Conservation (phyloP, 2,113 vertebrate species). For the Zootoca vivipara region DNA sequence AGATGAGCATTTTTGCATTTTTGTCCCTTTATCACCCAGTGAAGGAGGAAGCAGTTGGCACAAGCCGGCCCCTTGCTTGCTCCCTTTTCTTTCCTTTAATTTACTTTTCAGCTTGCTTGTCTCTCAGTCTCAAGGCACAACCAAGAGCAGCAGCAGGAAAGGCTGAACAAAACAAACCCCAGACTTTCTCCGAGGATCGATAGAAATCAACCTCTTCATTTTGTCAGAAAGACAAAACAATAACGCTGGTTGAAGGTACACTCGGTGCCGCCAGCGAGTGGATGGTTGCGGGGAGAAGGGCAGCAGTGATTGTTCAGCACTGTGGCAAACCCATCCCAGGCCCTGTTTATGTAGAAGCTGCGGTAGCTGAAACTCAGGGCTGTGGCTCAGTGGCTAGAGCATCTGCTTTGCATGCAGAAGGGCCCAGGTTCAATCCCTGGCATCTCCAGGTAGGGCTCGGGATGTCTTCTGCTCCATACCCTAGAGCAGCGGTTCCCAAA, state of each 20-base stretch:
- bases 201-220: slow-evolving; percentile 57
- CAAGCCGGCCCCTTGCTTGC: slow-evolving; percentile 11
- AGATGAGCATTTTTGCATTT: background rate
- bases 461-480: no score
- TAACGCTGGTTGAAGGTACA: slow-evolving; percentile 46
- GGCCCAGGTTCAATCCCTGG: no score
- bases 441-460: no score
- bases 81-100: slow-evolving; percentile 39
- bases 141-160: slow-evolving; percentile 32
- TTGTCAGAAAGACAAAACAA: slow-evolving; percentile 35
- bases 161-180: slow-evolving; percentile 26
- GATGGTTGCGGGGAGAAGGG: slow-evolving; percentile 14
- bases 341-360: background rate
- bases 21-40: slow-evolving; percentile 2
- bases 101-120: slow-evolving; percentile 36
- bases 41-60: background rate
- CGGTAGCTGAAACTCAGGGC: no score
- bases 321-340: accelerated
- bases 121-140: slow-evolving; percentile 35
- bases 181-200: slow-evolving; percentile 27
- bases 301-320: background rate
- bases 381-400: no score
- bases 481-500: no score
- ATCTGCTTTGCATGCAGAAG: no score
- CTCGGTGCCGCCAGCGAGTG: background rate